Evolutionary conservation across 2,797 vertebrate species (phyloP).

Genomic region (Cyclopterus lumpus): DNA sequence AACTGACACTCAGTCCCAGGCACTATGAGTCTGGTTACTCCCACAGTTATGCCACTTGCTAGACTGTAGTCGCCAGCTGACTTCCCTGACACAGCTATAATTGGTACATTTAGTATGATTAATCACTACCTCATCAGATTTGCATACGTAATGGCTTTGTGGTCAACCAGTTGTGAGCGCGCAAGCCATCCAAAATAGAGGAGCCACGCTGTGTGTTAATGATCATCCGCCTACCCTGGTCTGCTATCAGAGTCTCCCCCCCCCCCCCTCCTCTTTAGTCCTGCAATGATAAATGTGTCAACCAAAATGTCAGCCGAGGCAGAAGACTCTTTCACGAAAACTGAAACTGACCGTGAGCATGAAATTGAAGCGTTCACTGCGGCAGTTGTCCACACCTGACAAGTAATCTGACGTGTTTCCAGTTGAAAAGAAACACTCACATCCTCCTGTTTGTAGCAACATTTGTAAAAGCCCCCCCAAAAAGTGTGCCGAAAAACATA

Average conservation of each 20-base stretch:
- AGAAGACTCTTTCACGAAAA: constrained; percentile 27
- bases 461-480: no score
- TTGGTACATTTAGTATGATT: constrained; percentile 61
- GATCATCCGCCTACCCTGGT: constrained; percentile 21
- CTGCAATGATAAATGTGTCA: constrained; percentile 36
- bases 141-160: constrained; percentile 49
- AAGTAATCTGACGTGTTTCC: constrained; percentile 8
- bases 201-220: constrained; percentile 28
- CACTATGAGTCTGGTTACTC: constrained; percentile 14
- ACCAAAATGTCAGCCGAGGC: constrained; percentile 35
- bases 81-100: constrained; percentile 53
- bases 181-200: constrained; percentile 13
- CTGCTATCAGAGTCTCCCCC: constrained; percentile 1
- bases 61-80: constrained; percentile 20
- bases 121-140: constrained; percentile 59
- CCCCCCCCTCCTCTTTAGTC: background rate
- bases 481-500: background rate
- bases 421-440: background rate
- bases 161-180: constrained; percentile 37
- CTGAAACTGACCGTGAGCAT: constrained; percentile 24
- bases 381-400: constrained; percentile 9
- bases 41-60: constrained; percentile 25
- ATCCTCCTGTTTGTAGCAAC: background rate
- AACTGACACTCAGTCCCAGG: background rate
- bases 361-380: constrained; percentile 26